Conservation (phyloP, 2,113 vertebrate species). For the Trichechus manatus region DNA sequence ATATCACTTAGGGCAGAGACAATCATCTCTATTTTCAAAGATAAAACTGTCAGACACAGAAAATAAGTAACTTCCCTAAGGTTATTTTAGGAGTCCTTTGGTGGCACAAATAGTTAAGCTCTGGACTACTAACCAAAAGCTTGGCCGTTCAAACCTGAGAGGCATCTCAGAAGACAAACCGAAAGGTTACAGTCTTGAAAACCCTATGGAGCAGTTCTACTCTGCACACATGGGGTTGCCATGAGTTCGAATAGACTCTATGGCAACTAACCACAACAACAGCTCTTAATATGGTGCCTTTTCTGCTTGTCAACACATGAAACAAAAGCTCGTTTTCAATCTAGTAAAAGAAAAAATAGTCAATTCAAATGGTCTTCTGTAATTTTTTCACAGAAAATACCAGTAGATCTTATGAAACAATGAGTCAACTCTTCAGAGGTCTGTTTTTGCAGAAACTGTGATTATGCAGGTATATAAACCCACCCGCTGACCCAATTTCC, state of each 20-base stretch:
- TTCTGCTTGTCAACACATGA: not conserved
- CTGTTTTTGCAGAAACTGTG: not conserved
- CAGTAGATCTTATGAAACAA: not conserved
- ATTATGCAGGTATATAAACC: not conserved
- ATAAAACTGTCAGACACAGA: not conserved
- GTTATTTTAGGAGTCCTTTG: not conserved
- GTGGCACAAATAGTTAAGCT: not conserved
- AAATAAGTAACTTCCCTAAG: not conserved
- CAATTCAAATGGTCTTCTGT: not conserved
- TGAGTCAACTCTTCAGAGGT: not conserved
- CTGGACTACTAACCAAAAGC: not conserved
- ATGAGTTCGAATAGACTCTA: too few species aligned
- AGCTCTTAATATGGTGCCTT: not conserved
- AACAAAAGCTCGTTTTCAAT: not conserved
- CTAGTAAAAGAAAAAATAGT: not conserved
- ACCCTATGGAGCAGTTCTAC: too few species aligned
- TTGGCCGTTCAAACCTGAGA: not conserved
- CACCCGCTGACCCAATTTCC: not conserved
- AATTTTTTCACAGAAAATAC: not conserved
- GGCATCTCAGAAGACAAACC: not conserved
- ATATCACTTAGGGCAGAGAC: not conserved
- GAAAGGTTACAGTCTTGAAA: not conserved
- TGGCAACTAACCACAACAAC: not conserved
- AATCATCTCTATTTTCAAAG: constrained; percentile 12
- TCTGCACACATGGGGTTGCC: too few species aligned